A percentile compares a stretch with the other conserved stretches of the same genome.
phyloP scores from a whole-genome alignment of 2,113 vertebrate genomes.

The Clarias macrocephalus region DNA sequence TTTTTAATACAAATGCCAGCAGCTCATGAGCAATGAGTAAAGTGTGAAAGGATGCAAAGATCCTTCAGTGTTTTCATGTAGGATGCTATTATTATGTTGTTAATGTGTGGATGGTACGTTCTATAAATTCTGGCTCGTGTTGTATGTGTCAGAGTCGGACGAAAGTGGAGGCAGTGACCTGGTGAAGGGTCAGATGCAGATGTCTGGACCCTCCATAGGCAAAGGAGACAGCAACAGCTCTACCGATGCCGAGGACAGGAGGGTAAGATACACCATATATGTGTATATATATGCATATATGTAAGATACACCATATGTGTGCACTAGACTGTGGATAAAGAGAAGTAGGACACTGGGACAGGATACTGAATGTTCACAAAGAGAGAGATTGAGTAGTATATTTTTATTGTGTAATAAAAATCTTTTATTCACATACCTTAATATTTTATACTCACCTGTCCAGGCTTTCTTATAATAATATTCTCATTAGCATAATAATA shows the following conservation, averaged over 20 bases:
- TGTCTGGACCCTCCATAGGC: constrained; percentile 67
- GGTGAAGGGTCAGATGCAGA: constrained; percentile 74
- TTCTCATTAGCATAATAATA: constrained; percentile 30
- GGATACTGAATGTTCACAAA: neutral
- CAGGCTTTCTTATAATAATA: neutral
- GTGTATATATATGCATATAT: too few relatives aligned
- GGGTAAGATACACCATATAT: constrained; percentile 68
- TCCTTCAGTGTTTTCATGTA: constrained; percentile 13
- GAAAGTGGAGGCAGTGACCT: constrained; percentile 78
- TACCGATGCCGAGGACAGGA: constrained; percentile 81
- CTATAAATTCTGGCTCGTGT: neutral
- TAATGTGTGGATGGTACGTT: constrained; percentile 18
- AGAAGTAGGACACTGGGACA: neutral
- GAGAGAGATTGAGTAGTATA: too few relatives aligned
- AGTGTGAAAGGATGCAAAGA: neutral
- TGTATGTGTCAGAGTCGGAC: constrained; percentile 71
- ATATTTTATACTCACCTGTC: neutral
- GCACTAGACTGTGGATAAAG: constrained; percentile 1
- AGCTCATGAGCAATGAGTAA: neutral
- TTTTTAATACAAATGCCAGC: neutral
- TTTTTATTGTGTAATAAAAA: neutral
- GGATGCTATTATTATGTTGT: neutral
- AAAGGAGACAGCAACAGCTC: constrained; percentile 80
- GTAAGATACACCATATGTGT: constrained; percentile 64
- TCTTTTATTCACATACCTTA: neutral